phyloP scores from a whole-genome alignment of 2,888 invertebrate species.

The Atherix ibis region DNA sequence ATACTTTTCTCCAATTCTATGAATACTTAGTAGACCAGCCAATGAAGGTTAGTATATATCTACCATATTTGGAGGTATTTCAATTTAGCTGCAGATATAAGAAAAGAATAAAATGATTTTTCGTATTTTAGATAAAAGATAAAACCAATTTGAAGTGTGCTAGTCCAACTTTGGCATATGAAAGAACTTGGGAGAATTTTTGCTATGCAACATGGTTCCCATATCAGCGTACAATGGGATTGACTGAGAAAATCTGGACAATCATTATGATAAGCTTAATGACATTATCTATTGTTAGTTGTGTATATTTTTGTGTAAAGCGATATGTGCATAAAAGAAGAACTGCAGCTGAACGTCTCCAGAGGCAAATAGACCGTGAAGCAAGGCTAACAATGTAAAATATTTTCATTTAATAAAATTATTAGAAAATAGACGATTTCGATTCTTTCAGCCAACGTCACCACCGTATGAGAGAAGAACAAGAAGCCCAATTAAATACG shows the following conservation, averaged over 20 bases:
- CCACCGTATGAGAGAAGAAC: constrained; percentile 32
- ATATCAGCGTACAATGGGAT: constrained; percentile 21
- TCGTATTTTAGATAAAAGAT: constrained; percentile 20
- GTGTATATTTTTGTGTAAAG: constrained; percentile 16
- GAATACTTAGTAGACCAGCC: constrained; percentile 42
- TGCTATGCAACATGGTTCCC: constrained; percentile 48
- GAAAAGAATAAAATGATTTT: no score
- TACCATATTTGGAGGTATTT: no score
- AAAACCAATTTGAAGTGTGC: constrained; percentile 42
- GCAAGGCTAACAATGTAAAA: no score
- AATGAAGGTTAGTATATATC: constrained; percentile 24
- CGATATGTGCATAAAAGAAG: constrained; percentile 35
- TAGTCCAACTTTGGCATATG: constrained; percentile 44
- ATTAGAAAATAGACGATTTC: no score
- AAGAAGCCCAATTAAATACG: constrained; percentile 40
- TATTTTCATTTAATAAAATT: no score
- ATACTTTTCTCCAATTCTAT: constrained; percentile 43
- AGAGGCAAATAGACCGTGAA: no score
- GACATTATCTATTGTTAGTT: no score
- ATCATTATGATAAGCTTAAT: no score
- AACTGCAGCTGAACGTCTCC: constrained; percentile 34
- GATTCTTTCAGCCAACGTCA: neutral
- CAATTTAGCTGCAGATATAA: neutral
- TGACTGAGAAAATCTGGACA: constrained; percentile 40
- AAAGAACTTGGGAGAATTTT: constrained; percentile 51